A percentile compares a stretch with the other conserved stretches of the same genome.
phyloP scores from a whole-genome alignment of 2,888 invertebrate species.

The Agrochola lychnidis region DNA sequence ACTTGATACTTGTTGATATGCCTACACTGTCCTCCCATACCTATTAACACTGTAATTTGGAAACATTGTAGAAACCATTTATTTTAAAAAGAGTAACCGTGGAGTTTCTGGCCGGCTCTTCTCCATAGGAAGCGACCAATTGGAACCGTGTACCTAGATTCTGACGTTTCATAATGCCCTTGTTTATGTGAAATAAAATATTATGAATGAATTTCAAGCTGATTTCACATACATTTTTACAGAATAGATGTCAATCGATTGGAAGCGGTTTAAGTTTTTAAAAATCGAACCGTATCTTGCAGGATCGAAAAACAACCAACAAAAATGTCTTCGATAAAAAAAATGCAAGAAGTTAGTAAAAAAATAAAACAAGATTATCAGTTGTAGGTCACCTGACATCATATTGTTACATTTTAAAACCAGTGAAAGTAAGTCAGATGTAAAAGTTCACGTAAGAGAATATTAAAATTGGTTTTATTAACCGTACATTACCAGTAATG shows the following conservation, averaged over 20 bases:
- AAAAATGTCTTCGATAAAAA: not conserved
- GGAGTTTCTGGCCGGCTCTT: too few species aligned
- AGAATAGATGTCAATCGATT: not conserved
- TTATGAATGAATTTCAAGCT: too few species aligned
- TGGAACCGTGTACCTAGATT: too few species aligned
- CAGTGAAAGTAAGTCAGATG: constrained; percentile 63
- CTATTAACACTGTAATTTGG: too few species aligned
- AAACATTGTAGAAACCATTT: too few species aligned
- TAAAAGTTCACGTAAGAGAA: constrained; percentile 43
- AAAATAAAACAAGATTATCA: not conserved
- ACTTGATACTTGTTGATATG: too few species aligned
- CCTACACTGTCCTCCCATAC: too few species aligned
- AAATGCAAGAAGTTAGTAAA: not conserved
- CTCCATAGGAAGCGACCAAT: too few species aligned
- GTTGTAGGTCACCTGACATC: constrained; percentile 21
- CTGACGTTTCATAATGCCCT: too few species aligned
- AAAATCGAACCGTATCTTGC: not conserved
- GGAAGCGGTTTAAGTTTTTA: not conserved
- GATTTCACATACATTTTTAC: too few species aligned
- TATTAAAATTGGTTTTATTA: constrained; percentile 46
- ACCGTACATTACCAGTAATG: constrained; percentile 10
- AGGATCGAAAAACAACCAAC: not conserved
- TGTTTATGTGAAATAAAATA: too few species aligned
- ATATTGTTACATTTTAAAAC: constrained; percentile 42
- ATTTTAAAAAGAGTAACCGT: too few species aligned